phyloP scores from a whole-genome alignment of 30 jellyfish, hydroid and myxozoan species.

The Nemopilema nomurai region DNA sequence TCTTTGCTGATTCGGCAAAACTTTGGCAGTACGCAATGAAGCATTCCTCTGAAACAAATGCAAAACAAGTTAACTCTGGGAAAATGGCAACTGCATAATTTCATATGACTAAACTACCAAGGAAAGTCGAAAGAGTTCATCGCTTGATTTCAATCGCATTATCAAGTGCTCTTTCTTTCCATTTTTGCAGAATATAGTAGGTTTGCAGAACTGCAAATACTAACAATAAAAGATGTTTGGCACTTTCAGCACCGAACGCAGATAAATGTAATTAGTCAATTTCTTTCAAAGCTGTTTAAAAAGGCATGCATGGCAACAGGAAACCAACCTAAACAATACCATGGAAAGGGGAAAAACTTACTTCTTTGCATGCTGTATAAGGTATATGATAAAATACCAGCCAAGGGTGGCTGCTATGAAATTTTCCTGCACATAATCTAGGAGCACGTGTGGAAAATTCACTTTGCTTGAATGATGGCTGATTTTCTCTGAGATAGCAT shows the following conservation, averaged over 20 bases:
- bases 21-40: slow-evolving; percentile 58
- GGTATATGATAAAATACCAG: slow-evolving; percentile 68
- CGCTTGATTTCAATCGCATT: no score
- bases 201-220: no score
- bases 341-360: slow-evolving; percentile 15
- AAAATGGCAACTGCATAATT: no score
- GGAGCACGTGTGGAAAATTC: slow-evolving; percentile 54
- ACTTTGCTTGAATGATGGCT: slow-evolving; percentile 31
- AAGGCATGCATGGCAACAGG: no score
- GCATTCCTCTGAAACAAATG: slow-evolving; percentile 2
- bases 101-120: no score
- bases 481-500: slow-evolving; percentile 23
- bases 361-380: slow-evolving; percentile 72
- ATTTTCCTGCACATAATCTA: slow-evolving; percentile 55
- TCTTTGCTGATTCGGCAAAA: slow-evolving; percentile 59
- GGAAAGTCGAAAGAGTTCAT: no score
- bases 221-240: no score
- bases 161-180: no score
- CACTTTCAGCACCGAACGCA: no score
- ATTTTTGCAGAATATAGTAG: no score
- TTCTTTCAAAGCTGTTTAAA: not conserved
- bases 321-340: not conserved
- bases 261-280: no score
- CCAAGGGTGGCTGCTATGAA: slow-evolving; percentile 43
- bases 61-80: no score